These are phyloP conservation scores for Operophtera brumata DNA, from an alignment of 2,888 invertebrate species.

Conservation along the genomic window DNA sequence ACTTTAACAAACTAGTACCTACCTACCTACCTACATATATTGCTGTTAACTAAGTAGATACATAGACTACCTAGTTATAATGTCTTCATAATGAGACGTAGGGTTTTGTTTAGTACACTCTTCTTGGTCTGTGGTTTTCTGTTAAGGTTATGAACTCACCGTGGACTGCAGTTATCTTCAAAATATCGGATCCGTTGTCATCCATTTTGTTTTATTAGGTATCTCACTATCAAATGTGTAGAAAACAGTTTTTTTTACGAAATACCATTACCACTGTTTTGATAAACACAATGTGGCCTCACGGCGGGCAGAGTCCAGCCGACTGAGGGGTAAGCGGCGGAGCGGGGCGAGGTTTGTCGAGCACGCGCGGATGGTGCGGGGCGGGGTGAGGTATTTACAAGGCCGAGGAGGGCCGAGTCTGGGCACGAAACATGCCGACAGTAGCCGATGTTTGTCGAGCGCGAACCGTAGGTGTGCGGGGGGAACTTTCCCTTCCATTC, in stretches of 20 bases:
- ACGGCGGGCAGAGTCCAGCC: neutral
- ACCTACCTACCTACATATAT: no score
- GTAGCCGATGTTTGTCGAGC: constrained; percentile 4
- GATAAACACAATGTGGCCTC: neutral
- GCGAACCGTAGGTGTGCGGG: neutral
- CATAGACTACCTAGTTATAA: no score
- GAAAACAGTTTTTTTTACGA: neutral
- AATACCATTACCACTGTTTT: neutral
- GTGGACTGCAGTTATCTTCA: neutral
- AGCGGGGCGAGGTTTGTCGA: neutral
- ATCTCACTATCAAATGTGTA: neutral
- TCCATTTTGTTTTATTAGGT: neutral
- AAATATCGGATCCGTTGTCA: neutral
- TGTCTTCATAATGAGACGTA: no score
- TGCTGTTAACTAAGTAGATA: no score
- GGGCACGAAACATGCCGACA: neutral
- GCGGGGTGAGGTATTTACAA: constrained; percentile 2
- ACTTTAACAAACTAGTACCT: no score
- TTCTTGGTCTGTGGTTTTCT: no score
- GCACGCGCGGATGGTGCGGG: neutral
- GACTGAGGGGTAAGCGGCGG: neutral
- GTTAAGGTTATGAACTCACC: neutral
- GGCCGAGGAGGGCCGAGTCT: constrained; percentile 5
- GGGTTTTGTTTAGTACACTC: no score
- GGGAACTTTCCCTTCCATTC: neutral